Conservation (phyloP, 1,140 invertebrate species). For the Spodoptera frugiperda region DNA sequence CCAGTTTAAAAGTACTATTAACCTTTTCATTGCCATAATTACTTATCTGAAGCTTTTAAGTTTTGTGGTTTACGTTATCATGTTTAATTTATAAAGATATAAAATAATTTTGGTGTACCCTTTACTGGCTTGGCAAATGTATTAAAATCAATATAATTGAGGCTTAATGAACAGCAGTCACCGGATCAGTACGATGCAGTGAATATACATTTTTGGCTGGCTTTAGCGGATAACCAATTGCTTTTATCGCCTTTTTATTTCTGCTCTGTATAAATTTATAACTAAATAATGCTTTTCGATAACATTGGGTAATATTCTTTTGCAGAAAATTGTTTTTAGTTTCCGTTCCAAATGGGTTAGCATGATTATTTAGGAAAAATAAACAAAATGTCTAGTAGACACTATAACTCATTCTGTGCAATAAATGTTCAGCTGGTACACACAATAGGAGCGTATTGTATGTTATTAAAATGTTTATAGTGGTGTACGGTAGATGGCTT, state of each 20-base stretch:
- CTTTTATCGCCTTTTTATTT: constrained; percentile 28
- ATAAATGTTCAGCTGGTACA: constrained; percentile 25
- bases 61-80: constrained; percentile 4
- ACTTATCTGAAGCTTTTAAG: constrained; percentile 25
- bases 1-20: constrained; percentile 31
- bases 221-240: constrained; percentile 11
- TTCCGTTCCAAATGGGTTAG: constrained; percentile 35
- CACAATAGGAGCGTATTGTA: constrained; percentile 7
- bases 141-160: constrained; percentile 39
- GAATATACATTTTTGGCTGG: constrained; percentile 17
- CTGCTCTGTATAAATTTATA: constrained; percentile 20
- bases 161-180: constrained; percentile 36
- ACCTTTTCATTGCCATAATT: constrained; percentile 38
- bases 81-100: constrained; percentile 34
- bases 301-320: constrained; percentile 21
- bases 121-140: constrained; percentile 19
- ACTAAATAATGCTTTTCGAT: constrained; percentile 33
- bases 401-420: constrained; percentile 29
- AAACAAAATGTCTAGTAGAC: constrained; percentile 29
- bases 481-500: constrained; percentile 42
- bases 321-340: background rate
- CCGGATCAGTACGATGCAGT: background rate
- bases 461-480: constrained; percentile 47
- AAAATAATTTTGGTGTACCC: constrained; percentile 19
- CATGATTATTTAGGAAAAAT: constrained; percentile 35